These are phyloP conservation scores for Drosophila prolongata DNA, from an alignment of 2,888 invertebrate species.

Conservation along the genomic window DNA sequence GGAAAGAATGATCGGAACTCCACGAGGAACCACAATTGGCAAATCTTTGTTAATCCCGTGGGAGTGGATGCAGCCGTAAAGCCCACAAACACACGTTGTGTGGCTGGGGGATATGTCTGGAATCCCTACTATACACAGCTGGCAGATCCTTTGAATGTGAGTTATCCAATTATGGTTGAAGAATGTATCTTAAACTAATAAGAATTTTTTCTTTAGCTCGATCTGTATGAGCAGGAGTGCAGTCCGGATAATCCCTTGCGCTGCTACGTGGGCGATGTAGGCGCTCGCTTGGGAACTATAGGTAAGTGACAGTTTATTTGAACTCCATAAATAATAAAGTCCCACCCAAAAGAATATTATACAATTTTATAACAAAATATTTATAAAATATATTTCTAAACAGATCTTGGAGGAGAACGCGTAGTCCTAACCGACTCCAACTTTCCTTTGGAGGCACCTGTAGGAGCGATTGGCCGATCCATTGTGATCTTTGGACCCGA, in stretches of 20 bases:
- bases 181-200: fast-evolving
- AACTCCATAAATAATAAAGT: no score
- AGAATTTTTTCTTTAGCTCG: conserved; percentile 86
- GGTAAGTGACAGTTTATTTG: conserved; percentile 82
- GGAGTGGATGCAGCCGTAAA: conserved; percentile 95
- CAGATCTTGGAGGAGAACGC: conserved; percentile 90
- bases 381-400: not conserved
- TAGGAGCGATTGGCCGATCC: conserved; percentile 92
- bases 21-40: conserved; percentile 95
- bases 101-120: conserved; percentile 96
- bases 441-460: conserved; percentile 92
- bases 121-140: conserved; percentile 96
- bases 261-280: conserved; percentile 96
- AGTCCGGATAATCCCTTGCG: conserved; percentile 93
- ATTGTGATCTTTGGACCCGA: conserved; percentile 93
- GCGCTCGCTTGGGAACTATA: conserved; percentile 93
- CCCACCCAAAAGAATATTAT: no score
- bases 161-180: conserved; percentile 42
- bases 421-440: conserved; percentile 93
- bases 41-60: conserved; percentile 95
- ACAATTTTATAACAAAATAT: not conserved
- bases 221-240: conserved; percentile 94
- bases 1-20: conserved; percentile 93
- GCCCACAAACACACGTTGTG: conserved; percentile 92
- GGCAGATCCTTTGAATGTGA: conserved; percentile 94